These are phyloP conservation scores for Oceanodroma tethys DNA, from an alignment of 2,113 vertebrate species.

Conservation along the genomic window DNA sequence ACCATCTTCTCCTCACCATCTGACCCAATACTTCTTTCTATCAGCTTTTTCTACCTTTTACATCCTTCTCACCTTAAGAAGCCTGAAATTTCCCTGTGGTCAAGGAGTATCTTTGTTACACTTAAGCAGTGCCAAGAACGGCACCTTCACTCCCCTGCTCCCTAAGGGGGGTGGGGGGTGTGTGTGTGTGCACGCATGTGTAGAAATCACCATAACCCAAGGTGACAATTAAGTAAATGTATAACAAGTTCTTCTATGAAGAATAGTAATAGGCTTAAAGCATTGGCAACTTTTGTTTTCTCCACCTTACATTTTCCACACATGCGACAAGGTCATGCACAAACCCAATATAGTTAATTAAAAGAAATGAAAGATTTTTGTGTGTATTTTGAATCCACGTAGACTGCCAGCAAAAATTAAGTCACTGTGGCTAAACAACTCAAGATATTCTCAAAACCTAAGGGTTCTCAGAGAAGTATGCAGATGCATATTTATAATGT, in stretches of 20 bases:
- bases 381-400: background rate
- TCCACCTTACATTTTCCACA: background rate
- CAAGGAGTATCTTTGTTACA: background rate
- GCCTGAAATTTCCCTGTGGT: background rate
- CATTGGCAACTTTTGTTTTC: background rate
- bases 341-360: background rate
- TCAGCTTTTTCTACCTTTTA: background rate
- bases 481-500: background rate
- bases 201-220: background rate
- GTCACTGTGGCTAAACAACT: background rate
- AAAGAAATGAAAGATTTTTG: background rate
- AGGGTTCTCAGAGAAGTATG: background rate
- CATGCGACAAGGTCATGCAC: background rate
- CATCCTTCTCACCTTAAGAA: background rate
- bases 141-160: background rate
- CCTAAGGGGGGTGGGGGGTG: fast-evolving
- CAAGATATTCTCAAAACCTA: background rate
- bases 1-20: background rate
- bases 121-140: background rate
- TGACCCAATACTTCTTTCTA: background rate
- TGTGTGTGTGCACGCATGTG: fast-evolving
- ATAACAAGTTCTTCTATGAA: background rate
- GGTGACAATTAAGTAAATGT: background rate
- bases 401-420: background rate
- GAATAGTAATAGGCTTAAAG: background rate